A percentile compares a stretch with the other conserved stretches of the same genome.
Evolutionary conservation across 2,888 invertebrate genomes (phyloP).

Genomic region (Cremastinae sp.): DNA sequence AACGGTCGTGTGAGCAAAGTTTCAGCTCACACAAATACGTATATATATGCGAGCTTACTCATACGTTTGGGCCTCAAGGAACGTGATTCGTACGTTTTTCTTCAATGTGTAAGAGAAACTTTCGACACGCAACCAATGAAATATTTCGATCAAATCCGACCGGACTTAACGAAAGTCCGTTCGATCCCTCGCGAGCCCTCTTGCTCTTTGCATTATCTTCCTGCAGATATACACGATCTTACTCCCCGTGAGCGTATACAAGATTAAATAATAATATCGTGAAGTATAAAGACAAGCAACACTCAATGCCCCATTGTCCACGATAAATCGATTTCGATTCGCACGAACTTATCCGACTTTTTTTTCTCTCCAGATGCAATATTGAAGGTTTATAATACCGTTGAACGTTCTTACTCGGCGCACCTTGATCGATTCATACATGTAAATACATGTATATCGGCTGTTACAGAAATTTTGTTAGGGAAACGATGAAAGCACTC

Average conservation of each 20-base stretch:
- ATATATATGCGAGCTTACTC: not conserved
- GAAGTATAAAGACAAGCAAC: constrained; percentile 22
- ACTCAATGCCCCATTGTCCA: constrained; percentile 30
- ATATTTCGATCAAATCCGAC: constrained; percentile 42
- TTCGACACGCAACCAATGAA: constrained; percentile 28
- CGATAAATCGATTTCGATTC: constrained; percentile 41
- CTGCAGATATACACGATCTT: not conserved
- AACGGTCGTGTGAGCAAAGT: constrained; percentile 24
- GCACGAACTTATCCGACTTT: constrained; percentile 47
- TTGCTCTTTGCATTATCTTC: not conserved
- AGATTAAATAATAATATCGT: constrained; percentile 37
- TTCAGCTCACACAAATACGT: constrained; percentile 1
- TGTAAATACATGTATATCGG: not conserved
- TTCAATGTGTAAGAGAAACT: constrained; percentile 5
- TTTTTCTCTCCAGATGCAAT: not conserved
- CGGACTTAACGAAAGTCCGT: constrained; percentile 16
- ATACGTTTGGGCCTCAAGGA: not conserved
- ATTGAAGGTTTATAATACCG: constrained; percentile 17
- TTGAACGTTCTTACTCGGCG: constrained; percentile 26
- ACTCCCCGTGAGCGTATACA: not conserved
- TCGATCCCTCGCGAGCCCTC: constrained; percentile 14
- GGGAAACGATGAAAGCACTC: constrained; percentile 16
- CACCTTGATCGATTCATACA: constrained; percentile 45
- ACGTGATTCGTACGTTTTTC: not conserved
- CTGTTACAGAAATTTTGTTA: not conserved